Evolutionary conservation across 2,888 invertebrate genomes (phyloP).

Genomic region (Zeuzera pyrina): DNA sequence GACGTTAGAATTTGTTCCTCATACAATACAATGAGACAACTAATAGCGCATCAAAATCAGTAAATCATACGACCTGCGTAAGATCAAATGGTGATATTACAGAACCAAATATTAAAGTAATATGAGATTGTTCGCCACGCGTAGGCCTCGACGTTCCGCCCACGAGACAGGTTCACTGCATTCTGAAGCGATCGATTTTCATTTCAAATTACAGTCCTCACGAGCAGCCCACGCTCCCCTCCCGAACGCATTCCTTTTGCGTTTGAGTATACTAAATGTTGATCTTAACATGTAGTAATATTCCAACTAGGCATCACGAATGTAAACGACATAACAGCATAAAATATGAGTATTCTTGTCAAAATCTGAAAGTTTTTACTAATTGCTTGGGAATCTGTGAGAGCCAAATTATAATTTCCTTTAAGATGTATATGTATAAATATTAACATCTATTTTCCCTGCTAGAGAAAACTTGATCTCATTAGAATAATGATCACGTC

Average conservation of each 20-base stretch:
- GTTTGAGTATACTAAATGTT: conserved; percentile 35
- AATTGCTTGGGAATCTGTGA: too few relatives aligned
- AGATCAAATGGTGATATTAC: conserved; percentile 26
- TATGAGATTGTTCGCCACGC: conserved; percentile 36
- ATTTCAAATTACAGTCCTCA: conserved; percentile 56
- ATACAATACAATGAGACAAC: too few relatives aligned
- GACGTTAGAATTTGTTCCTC: too few relatives aligned
- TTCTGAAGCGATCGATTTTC: conserved; percentile 60
- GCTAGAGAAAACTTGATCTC: too few relatives aligned
- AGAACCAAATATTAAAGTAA: conserved; percentile 28
- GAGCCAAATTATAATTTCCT: too few relatives aligned
- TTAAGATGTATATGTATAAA: too few relatives aligned
- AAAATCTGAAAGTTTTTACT: too few relatives aligned
- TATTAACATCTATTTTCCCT: too few relatives aligned
- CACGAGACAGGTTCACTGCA: conserved; percentile 55
- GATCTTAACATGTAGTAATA: conserved; percentile 36
- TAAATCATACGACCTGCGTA: too few relatives aligned
- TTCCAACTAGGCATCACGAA: conserved; percentile 21
- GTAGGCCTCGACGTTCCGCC: conserved; percentile 48
- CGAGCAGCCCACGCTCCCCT: conserved; percentile 46
- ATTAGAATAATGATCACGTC: conserved; percentile 55
- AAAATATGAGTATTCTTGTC: too few relatives aligned
- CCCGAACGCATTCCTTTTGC: conserved; percentile 44
- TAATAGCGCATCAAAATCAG: too few relatives aligned
- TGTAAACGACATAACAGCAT: too few relatives aligned